Evolutionary conservation across 2,113 vertebrate species (phyloP), one percentile per base, ranked within the genome.

Genomic region (Calidris pugnax): DNA sequence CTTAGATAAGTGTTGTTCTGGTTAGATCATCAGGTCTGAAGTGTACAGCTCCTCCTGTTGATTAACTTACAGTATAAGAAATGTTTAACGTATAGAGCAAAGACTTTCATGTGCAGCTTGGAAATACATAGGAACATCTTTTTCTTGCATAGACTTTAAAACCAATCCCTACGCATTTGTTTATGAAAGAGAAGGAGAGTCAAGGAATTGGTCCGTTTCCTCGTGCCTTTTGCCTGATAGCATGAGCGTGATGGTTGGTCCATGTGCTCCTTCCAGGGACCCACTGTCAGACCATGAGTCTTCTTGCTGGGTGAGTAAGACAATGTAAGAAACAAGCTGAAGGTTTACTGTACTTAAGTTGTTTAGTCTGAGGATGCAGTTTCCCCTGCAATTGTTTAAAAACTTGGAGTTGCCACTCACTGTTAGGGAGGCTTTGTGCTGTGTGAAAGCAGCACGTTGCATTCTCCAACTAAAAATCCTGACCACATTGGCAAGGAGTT

Each of bases 211-310:
- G 6, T 35, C 27, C 0, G 1, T 45, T 91, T 69, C 18, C 51
- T 2, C 48, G 47, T 62, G 43, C 8, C 32, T 84, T 63, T 80
- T 59, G 24, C 27, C 24, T 74, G 48, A 17, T 27, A 45, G 24
- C 28, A 10, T 1, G 4, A 50, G n/a, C 0, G 0, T 1, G 2
- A 18, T 33, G 56, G 2, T 59, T 48, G n/a, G 76, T 86, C 30
- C 37, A 19, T 1, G 0, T 35, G 47, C 13, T 78, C 24, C 23
- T 81, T 69, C 41, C 50, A 82, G 51, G 50, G 64, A 14, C 26
- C 37, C 1, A 1, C 22, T 68, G 45, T 67, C 83, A 39, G 10
- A 35, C 55, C 6, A 7, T 15, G n/a, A 9, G 14, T 72, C 37
- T 47, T 75, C 30, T 35, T 66, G 30, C 45, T 81, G 32, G 4